These are phyloP conservation scores for Gastrophysa polygoni DNA, from an alignment of 2,888 invertebrate species.

Conservation along the genomic window DNA sequence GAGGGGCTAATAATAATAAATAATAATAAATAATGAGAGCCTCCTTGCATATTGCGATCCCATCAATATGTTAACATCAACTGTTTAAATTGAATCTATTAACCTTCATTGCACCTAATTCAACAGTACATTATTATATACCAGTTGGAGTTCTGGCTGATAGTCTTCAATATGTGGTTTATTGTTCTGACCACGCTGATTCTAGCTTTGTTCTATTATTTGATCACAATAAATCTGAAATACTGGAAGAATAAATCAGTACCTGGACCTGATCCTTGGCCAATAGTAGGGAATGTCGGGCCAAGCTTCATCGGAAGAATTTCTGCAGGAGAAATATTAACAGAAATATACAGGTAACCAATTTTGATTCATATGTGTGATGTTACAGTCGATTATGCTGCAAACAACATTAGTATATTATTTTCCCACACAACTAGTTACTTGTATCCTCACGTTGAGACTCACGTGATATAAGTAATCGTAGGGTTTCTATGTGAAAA, in stretches of 20 bases:
- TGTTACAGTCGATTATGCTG: no score
- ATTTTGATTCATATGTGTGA: neutral
- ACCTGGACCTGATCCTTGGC: conserved; percentile 36
- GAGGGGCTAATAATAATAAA: no score
- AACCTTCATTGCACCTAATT: neutral
- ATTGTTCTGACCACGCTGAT: neutral
- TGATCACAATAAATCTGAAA: neutral
- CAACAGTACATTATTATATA: neutral
- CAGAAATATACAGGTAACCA: conserved; percentile 27
- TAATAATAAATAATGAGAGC: no score
- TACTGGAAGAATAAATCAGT: conserved; percentile 40
- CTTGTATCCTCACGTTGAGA: no score
- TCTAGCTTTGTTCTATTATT: neutral
- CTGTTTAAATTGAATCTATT: neutral
- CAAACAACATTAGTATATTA: no score
- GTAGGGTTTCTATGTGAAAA: no score
- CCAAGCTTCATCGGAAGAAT: conserved; percentile 36
- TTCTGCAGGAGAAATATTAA: conserved; percentile 32
- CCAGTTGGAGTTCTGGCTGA: no score
- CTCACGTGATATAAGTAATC: no score
- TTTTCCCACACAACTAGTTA: no score
- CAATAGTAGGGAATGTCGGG: conserved; percentile 44
- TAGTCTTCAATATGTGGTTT: neutral
- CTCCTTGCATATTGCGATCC: neutral
- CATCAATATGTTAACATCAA: neutral